A percentile compares a stretch with the other conserved stretches of the same genome.
Conservation (phyloP, 2,113 vertebrate species). For the Osmerus mordax region DNA sequence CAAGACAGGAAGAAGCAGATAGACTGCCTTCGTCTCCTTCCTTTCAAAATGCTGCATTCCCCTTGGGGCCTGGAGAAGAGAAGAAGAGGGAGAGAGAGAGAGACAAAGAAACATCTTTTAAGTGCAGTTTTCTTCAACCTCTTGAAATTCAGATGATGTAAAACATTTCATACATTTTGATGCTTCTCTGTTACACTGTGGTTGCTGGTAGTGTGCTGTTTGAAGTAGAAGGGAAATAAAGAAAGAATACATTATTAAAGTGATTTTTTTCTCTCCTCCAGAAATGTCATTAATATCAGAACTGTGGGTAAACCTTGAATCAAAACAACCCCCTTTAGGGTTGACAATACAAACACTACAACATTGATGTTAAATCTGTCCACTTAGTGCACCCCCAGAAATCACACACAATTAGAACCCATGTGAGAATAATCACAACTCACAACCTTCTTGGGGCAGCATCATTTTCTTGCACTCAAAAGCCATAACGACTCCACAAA, state of each 20-base stretch:
- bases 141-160: slow-evolving; percentile 16
- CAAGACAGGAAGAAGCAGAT: slow-evolving; percentile 6
- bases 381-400: not conserved
- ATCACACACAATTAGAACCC: not conserved
- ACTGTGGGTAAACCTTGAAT: not conserved
- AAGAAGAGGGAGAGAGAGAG: not conserved
- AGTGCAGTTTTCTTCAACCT: not conserved
- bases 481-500: not conserved
- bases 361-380: not conserved
- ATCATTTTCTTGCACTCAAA: not conserved
- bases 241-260: not conserved
- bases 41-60: slow-evolving; percentile 14
- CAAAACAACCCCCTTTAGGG: not conserved
- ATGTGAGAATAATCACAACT: not conserved
- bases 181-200: not conserved
- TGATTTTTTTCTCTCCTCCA: not conserved
- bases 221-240: not conserved
- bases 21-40: slow-evolving; percentile 8
- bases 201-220: not conserved
- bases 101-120: not conserved
- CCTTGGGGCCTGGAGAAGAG: not conserved
- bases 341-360: not conserved
- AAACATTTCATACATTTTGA: slow-evolving; percentile 6
- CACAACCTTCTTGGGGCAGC: not conserved
- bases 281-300: not conserved